A percentile compares a stretch with the other conserved stretches of the same genome.
Conservation (phyloP, 2,113 vertebrate genomes). For the Taxidea taxus region DNA sequence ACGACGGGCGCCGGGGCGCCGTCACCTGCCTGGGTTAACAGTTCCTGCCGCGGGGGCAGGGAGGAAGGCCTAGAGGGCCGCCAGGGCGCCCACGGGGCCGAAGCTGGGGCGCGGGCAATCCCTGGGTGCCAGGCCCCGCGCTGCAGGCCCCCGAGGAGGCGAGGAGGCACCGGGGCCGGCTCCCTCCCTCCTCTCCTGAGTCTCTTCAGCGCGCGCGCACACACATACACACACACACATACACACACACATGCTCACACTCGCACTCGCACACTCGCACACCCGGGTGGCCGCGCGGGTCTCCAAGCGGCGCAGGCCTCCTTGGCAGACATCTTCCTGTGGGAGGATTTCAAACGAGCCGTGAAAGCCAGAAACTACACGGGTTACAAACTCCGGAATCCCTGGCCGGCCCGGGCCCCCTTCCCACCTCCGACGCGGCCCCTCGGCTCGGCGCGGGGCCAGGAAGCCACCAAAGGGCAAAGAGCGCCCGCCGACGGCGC, state of each 20-base stretch:
- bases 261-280: neutral
- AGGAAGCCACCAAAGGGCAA: slow-evolving; percentile 1
- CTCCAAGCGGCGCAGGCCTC: slow-evolving; percentile 41
- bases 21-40: slow-evolving; percentile 75
- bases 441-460: neutral
- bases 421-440: neutral
- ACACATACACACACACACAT: rapidly evolving
- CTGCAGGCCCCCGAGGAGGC: neutral
- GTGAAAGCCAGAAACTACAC: slow-evolving; percentile 79
- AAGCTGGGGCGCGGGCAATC: neutral
- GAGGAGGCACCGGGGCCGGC: neutral
- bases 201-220: no score
- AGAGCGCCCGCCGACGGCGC: neutral
- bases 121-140: neutral
- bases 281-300: slow-evolving; percentile 7
- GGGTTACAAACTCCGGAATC: slow-evolving; percentile 53
- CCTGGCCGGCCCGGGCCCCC: slow-evolving; percentile 22
- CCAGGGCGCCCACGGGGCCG: neutral
- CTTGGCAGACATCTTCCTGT: slow-evolving; percentile 71
- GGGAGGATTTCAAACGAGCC: slow-evolving; percentile 77
- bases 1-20: slow-evolving; percentile 73
- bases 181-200: neutral
- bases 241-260: neutral
- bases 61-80: neutral
- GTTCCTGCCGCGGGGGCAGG: neutral